A percentile compares a stretch with the other conserved stretches of the same genome.
Conservation (phyloP, 2,113 vertebrate genomes). For the Greenwoodochromis staneri region DNA sequence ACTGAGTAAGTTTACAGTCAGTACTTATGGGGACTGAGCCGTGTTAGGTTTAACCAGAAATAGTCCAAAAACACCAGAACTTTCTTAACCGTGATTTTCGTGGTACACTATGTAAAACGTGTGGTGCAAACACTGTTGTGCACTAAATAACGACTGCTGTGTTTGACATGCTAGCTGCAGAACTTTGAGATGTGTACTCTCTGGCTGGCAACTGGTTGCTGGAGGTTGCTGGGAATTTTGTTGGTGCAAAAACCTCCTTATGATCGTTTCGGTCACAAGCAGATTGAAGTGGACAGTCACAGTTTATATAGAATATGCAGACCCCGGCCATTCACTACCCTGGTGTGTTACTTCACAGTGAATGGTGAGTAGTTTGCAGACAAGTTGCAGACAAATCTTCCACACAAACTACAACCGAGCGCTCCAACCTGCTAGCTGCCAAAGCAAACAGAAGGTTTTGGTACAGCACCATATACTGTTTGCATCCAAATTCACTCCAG, state of each 20-base stretch:
- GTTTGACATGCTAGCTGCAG: background rate
- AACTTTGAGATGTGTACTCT: background rate
- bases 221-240: background rate
- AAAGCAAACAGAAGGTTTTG: background rate
- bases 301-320: background rate
- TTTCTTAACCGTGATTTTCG: background rate
- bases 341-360: accelerated
- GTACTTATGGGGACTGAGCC: background rate
- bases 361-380: background rate
- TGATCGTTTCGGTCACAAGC: background rate
- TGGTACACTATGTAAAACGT: background rate
- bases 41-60: background rate
- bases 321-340: background rate
- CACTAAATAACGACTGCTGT: background rate
- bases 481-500: background rate
- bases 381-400: background rate
- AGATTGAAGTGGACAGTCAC: background rate
- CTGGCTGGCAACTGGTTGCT: background rate
- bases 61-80: background rate
- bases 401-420: background rate
- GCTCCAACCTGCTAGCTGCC: accelerated
- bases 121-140: background rate
- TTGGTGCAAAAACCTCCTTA: background rate
- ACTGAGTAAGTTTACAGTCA: background rate
- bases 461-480: background rate